These are phyloP conservation scores for Drosophila simulans DNA, from an alignment of 1,140 invertebrate genomes.

Conservation along the genomic window DNA sequence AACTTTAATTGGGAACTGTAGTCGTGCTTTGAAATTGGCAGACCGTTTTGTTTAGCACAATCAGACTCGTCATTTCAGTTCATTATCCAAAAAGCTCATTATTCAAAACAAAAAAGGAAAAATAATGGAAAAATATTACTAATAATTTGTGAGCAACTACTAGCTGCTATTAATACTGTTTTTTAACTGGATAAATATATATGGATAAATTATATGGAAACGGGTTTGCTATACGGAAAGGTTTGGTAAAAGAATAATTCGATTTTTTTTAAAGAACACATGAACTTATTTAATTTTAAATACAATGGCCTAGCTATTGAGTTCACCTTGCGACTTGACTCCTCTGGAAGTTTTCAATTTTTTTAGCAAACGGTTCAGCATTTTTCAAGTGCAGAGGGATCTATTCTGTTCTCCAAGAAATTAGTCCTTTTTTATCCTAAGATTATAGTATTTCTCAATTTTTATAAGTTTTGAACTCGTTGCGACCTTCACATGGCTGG, in stretches of 20 bases:
- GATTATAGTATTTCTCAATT: background rate
- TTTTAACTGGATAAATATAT: background rate
- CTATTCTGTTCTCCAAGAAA: background rate
- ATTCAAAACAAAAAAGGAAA: background rate
- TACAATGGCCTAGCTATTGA: background rate
- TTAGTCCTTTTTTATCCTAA: background rate
- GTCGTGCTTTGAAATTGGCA: no score
- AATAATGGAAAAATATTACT: no score
- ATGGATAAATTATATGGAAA: background rate
- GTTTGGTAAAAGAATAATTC: background rate
- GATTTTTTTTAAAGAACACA: background rate
- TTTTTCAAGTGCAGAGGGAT: constrained; percentile 19
- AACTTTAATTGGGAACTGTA: no score
- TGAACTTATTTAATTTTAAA: background rate
- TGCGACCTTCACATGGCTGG: constrained; percentile 49
- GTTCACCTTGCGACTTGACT: constrained; percentile 17
- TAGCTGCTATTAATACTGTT: background rate
- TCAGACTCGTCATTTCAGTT: no score
- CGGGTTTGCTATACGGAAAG: background rate
- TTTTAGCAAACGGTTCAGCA: constrained; percentile 44
- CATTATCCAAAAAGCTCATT: no score
- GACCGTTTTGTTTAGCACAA: no score
- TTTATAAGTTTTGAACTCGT: background rate
- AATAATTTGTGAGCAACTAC: no score
- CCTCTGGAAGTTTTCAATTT: constrained; percentile 34